Percentiles rank a stretch among this genome's conserved stretches.
Evolutionary conservation across 2,888 invertebrate genomes (phyloP).

Genomic region (Tineola bisselliella): DNA sequence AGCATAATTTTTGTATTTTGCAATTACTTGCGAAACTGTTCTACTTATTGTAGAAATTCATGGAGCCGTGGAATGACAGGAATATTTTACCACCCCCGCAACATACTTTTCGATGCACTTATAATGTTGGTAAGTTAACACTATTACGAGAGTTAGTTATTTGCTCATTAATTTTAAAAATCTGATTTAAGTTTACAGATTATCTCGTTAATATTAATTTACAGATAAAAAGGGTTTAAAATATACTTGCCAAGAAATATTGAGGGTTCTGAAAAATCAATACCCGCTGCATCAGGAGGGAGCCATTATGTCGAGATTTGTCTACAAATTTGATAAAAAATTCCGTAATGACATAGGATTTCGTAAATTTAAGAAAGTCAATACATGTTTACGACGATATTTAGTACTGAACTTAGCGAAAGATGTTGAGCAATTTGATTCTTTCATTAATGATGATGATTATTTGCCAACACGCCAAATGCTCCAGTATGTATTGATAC

Average conservation of each 20-base stretch:
- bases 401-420: constrained; percentile 50
- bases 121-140: constrained; percentile 32
- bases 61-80: constrained; percentile 48
- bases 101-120: constrained; percentile 31
- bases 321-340: constrained; percentile 69
- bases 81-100: constrained; percentile 42
- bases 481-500: constrained; percentile 64
- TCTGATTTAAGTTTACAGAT: neutral
- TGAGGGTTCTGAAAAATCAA: constrained; percentile 43
- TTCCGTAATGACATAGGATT: constrained; percentile 68
- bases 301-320: constrained; percentile 62
- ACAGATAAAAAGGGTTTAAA: constrained; percentile 37
- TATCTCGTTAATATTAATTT: too few relatives aligned
- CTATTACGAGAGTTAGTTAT: too few relatives aligned
- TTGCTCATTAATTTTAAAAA: too few relatives aligned
- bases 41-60: constrained; percentile 22
- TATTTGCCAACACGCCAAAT: constrained; percentile 69
- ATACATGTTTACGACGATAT: constrained; percentile 61
- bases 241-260: constrained; percentile 32
- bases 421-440: constrained; percentile 42
- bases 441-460: constrained; percentile 34
- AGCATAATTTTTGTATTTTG: too few relatives aligned
- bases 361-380: constrained; percentile 62
- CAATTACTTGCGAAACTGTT: too few relatives aligned
- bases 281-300: constrained; percentile 63